Evolutionary conservation across 1,140 invertebrate genomes (phyloP).

Genomic region (Zaprionus vittiger): DNA sequence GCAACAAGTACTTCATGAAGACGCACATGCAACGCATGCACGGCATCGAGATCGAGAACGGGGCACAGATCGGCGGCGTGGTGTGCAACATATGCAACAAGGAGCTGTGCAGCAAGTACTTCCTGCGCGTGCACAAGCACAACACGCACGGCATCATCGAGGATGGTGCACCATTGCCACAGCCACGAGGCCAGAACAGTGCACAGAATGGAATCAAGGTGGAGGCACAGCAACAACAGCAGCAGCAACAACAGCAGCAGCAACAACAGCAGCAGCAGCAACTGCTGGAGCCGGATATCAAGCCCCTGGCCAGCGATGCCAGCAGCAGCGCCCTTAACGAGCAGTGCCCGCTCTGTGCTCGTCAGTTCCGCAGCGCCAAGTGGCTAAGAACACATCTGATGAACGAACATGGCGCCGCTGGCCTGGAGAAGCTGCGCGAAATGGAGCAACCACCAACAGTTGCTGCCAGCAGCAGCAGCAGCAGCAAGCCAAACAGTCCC

Average conservation of each 20-base stretch:
- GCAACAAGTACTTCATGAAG: conserved; percentile 99
- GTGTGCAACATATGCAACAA: conserved; percentile 99
- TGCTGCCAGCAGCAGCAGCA: neutral
- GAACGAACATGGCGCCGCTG: conserved; percentile 92
- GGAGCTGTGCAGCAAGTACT: conserved; percentile 98
- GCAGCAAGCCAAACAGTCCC: conserved; percentile 84
- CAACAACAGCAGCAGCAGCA: conserved; percentile 84
- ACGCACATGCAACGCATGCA: conserved; percentile 99
- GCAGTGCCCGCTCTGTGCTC: conserved; percentile 93
- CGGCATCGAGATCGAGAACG: conserved; percentile 97
- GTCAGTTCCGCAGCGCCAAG: conserved; percentile 94
- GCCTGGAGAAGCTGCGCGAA: conserved; percentile 89
- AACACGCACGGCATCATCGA: conserved; percentile 98
- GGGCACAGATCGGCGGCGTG: conserved; percentile 95
- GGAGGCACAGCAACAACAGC: conserved; percentile 69
- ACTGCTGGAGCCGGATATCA: conserved; percentile 70
- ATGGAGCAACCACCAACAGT: conserved; percentile 85
- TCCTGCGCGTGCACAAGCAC: conserved; percentile 97
- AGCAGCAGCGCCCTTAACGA: conserved; percentile 85
- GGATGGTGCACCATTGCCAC: conserved; percentile 87
- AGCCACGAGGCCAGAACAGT: conserved; percentile 83
- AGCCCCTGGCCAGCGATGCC: conserved; percentile 45
- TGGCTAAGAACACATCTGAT: conserved; percentile 95
- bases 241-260: conserved; percentile 61
- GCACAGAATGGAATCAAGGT: conserved; percentile 85